Conservation (phyloP, 2,113 vertebrate genomes). For the Tinamus guttatus region DNA sequence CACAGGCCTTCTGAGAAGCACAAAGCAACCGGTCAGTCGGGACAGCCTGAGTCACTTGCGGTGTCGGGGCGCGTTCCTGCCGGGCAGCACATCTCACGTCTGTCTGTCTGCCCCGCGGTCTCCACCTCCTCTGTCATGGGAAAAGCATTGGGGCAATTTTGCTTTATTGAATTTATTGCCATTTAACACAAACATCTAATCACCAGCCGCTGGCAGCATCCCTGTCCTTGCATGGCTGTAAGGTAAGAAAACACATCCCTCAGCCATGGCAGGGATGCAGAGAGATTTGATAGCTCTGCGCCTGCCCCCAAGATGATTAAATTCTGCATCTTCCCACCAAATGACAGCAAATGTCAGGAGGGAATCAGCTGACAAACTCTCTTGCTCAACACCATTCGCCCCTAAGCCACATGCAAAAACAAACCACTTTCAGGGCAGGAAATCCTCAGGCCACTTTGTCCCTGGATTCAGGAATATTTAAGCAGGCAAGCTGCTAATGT, state of each 20-base stretch:
- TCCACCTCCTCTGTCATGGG: not conserved
- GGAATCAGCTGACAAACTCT: constrained; percentile 54
- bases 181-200: not conserved
- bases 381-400: constrained; percentile 38
- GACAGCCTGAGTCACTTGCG: not conserved
- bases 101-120: not conserved
- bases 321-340: constrained; percentile 47
- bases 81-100: not conserved
- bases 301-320: constrained; percentile 19
- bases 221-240: too few relatives aligned
- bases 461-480: constrained; percentile 17
- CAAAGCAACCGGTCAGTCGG: not conserved
- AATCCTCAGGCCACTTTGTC: constrained; percentile 54
- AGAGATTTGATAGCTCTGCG: not conserved
- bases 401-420: constrained; percentile 32
- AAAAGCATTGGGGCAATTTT: not conserved
- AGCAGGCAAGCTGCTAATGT: not conserved
- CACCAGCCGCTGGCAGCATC: not conserved
- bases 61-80: not conserved
- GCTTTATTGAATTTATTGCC: not conserved
- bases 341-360: constrained; percentile 37
- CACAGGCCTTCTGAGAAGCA: not conserved
- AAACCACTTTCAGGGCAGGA: constrained; percentile 60
- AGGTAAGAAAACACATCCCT: not conserved
- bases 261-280: not conserved